Evolutionary conservation across 2,888 invertebrate genomes (phyloP), one percentile per base, ranked within the genome.

Genomic region (Cataglyphis albicans): DNA sequence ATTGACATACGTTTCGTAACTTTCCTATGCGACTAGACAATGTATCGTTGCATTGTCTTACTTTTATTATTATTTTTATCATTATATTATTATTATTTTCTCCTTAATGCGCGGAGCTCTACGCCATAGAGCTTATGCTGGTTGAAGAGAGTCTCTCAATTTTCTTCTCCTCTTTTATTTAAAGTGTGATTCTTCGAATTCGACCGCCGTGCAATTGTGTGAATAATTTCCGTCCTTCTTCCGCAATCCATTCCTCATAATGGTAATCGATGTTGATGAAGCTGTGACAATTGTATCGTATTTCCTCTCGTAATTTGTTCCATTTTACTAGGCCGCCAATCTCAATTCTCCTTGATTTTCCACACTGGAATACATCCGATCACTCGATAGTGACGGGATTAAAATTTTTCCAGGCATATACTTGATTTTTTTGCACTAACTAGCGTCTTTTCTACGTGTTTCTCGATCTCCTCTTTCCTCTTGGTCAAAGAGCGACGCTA

Each of bases 1-100:
- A 93, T 93, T 93, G 93, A 93, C 93, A 93, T 93, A 89, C 93
- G 93, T 93, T 93, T 93, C 93, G 88, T 93, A 93, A 93, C 93
- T 93, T 93, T 93, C 93, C 93, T 93, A 93, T 76, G 91, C 90
- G 91, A 90, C 86, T 92, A 83, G 87, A 89, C 89, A 88, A 85
- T 85, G 85, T 83, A 85, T 86, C 85, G 85, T 85, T 72, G 87
- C 86, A 83, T 86, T 85, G 87, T 73, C 88, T 85, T 72, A 70
- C 48, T 72, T 64, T 75, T 82, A 61, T 52, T 84, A 64, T 81
- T 83, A 80, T 84, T 68, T 84, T 78, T 75, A 41, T 32, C 74
- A 83, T 73, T 64, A 74, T 29, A 59, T 67, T 81, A 41, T 48
- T 38, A 67, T 59, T 65, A 18, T 41, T 67, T 44, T 12, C 15